These are phyloP conservation scores for Caenorhabditis drosophilae DNA, from an alignment of 2,888 invertebrate species.

Conservation along the genomic window DNA sequence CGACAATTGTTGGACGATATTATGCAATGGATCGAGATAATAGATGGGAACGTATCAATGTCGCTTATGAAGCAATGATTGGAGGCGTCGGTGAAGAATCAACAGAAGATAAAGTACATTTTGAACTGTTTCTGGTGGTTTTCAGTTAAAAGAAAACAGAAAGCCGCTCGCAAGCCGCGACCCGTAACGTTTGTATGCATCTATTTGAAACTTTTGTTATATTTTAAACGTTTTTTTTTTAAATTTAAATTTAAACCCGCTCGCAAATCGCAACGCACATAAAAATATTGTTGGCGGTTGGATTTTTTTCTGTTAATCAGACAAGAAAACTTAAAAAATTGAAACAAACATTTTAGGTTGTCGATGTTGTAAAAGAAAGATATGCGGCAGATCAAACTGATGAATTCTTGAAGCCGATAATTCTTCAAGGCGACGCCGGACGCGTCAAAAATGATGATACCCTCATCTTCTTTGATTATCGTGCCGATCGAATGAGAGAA, in stretches of 20 bases:
- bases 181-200: too few relatives aligned
- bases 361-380: conserved; percentile 63
- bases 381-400: conserved; percentile 70
- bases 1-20: conserved; percentile 70
- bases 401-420: conserved; percentile 71
- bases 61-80: conserved; percentile 71
- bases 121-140: too few relatives aligned
- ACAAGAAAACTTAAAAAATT: background rate
- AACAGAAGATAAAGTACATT: conserved; percentile 54
- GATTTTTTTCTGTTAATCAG: background rate
- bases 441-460: conserved; percentile 69
- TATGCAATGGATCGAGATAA: conserved; percentile 72
- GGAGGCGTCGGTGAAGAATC: conserved; percentile 69
- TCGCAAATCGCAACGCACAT: too few relatives aligned
- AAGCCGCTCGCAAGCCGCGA: too few relatives aligned
- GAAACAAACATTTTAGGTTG: conserved; percentile 38
- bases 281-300: too few relatives aligned
- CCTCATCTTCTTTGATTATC: conserved; percentile 71
- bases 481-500: conserved; percentile 72
- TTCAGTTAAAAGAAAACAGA: too few relatives aligned
- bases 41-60: conserved; percentile 67
- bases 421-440: conserved; percentile 45
- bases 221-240: too few relatives aligned
- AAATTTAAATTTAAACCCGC: too few relatives aligned
- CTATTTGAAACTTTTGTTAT: too few relatives aligned